Base-by-base conservation (phyloP, 1,140 invertebrate genomes). In the Globodera ellingtonae region DNA sequence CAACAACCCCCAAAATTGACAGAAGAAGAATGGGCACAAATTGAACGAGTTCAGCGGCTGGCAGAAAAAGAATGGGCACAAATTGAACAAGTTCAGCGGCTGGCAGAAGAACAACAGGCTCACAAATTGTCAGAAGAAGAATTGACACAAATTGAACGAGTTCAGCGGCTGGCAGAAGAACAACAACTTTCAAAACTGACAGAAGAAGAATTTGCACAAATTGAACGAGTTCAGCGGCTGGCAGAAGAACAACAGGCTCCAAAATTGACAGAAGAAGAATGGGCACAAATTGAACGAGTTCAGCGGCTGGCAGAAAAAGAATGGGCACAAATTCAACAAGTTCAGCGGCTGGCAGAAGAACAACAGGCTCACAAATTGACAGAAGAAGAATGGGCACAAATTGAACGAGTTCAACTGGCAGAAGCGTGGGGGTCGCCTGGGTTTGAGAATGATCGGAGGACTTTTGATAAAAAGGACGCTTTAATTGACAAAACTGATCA, bases 161-260 rank as follows among this genome's bases (percentile, higher is more conserved):
- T 84, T 69, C 62, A 86, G 71, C 18, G 47, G 47, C n/a, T 83
- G 18, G 82, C 82, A 18, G 83, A 83, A 56, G 50, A 47, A 52
- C n/a, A 72, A 15, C 21, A 15, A 15, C 21, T 2, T 2, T 1
- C 70, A 44, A 72, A 13, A 52, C 2, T n/a, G 70, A 15, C 59
- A n/a, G 13, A 13, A 62, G 59, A 65, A 21, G 13, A 21, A 21
- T 65, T 1, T 1, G n/a, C 59, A 15, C 13, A 65, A 65, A 65
- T 15, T 15, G 59, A 65, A 65, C 13, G 3, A 65, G n/a, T 21
- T 21, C 21, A 21, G 59, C 13, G 59, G 3, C n/a, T 62, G 59
- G 59, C 59, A 65, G 13, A 65, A 65, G 13, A 21, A 56, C 66
- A 52, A 3, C 18, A 50, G 59, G 46, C n/a, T 48, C n/a, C 15